Conservation (phyloP, 2,113 vertebrate species). For the Mesembrinibis cayennensis region DNA sequence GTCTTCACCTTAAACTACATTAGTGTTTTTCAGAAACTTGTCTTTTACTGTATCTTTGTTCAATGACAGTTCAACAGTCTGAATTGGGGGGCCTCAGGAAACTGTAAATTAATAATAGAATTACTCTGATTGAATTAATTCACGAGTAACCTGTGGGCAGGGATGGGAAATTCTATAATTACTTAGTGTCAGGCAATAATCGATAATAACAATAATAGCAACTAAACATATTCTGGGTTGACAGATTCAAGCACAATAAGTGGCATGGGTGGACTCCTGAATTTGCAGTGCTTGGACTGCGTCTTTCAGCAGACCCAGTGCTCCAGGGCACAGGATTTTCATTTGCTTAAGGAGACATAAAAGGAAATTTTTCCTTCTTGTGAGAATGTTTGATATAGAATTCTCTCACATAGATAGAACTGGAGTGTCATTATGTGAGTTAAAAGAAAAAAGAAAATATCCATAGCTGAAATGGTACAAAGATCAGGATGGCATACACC, state of each 20-base stretch:
- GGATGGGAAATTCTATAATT: neutral
- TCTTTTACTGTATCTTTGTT: neutral
- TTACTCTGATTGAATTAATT: neutral
- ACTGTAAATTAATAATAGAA: neutral
- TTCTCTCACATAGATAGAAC: neutral
- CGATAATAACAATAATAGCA: neutral
- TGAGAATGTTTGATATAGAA: neutral
- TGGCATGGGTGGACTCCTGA: neutral
- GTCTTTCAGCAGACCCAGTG: neutral
- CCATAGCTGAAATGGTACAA: neutral
- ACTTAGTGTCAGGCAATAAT: neutral
- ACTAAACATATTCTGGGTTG: neutral
- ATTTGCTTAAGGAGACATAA: neutral
- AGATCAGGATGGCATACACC: neutral
- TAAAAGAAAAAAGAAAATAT: neutral
- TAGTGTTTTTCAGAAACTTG: neutral
- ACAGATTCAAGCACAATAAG: neutral
- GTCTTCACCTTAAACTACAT: neutral
- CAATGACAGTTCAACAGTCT: neutral
- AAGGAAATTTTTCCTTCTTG: neutral
- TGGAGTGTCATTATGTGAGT: neutral
- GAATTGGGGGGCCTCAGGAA: neutral
- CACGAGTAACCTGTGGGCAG: neutral
- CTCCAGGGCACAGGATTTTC: neutral
- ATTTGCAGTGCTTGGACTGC: neutral